A percentile compares a stretch with the other conserved stretches of the same genome.
Conservation (phyloP, 2,113 vertebrate genomes). For the Oryzias woworae region DNA sequence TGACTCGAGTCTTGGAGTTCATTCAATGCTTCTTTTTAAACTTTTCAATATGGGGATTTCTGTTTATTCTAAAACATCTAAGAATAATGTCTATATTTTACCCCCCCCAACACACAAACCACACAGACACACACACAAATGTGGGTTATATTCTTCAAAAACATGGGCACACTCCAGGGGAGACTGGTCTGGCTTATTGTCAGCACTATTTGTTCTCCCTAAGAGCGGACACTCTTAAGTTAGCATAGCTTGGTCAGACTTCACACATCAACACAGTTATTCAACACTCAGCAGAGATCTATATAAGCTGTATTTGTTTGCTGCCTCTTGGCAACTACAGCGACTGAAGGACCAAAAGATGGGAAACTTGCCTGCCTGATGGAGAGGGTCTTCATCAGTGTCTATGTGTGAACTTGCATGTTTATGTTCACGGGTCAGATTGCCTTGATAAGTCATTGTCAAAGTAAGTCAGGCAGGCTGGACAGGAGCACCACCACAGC, state of each 20-base stretch:
- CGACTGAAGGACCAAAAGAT: constrained; percentile 11
- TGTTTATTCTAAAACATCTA: too few species aligned
- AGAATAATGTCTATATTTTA: too few species aligned
- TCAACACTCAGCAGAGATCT: constrained; percentile 27
- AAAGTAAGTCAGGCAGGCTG: constrained; percentile 43
- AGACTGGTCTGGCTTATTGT: constrained; percentile 8
- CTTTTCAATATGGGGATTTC: too few species aligned
- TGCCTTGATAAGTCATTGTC: constrained; percentile 47
- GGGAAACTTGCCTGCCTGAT: background rate
- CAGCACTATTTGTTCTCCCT: constrained; percentile 25
- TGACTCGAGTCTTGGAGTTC: background rate
- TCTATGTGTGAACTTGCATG: constrained; percentile 8
- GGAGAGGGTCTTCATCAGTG: constrained; percentile 5
- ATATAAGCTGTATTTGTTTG: constrained; percentile 38
- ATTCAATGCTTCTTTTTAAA: background rate
- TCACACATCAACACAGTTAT: constrained; percentile 10
- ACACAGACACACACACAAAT: too few species aligned
- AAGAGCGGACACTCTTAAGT: constrained; percentile 4
- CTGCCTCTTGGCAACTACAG: constrained; percentile 30
- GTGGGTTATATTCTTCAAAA: too few species aligned
- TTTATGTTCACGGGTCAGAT: background rate
- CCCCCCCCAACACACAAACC: too few species aligned
- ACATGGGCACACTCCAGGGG: too few species aligned
- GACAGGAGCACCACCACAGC: constrained; percentile 42
- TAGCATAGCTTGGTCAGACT: constrained; percentile 17